Evolutionary conservation across 2,113 vertebrate genomes (phyloP), one percentile per base, ranked within the genome.

Genomic region (Cricetomys ansorgei): DNA sequence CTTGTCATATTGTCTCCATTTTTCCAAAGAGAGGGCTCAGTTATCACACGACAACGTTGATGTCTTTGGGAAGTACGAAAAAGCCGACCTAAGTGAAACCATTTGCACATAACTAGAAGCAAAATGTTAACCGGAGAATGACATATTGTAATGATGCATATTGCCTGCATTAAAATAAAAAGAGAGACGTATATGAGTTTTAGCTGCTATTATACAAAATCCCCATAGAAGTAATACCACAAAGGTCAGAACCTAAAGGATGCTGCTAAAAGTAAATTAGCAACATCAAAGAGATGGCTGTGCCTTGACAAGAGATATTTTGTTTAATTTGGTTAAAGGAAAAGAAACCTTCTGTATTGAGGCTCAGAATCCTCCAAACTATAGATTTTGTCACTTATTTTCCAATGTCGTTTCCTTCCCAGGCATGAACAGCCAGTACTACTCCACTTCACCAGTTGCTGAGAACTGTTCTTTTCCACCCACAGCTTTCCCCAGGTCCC

Each of bases 401-500:
- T 88, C 92, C 88, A 90, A 25, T 91, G 80, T 77, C 81, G 86
- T 27, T 1, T 55, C 75, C 72, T 90, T 91, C 34, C 89, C 27
- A 64, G 77, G 73, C 72, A 59, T 65, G 40, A n/a, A 79, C 77
- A 93, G 45, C 19, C 0, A 48, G 75, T 37, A 55, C 23, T 62
- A 75, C 5, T 94, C 43, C 73, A 19, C 81, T 55, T 93, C 80
- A 72, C 83, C 79, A 55, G 59, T 89, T 57, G 92, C 48, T 29
- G 21, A 96, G 95, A 80, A 45, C n/a, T 70, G 43, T 59, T 95
- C 92, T 45, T 92, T 67, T 80, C 96, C 84, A 73, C 65, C 59
- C 96, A 94, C 84, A 83, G 93, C 77, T 95, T 76, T 95, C 91
- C 92, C 89, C 80, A 70, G 95, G 89, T 96, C 87, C 50, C 23